These are phyloP conservation scores for Calliopum simillimum DNA, from an alignment of 2,888 invertebrate species.

Conservation along the genomic window DNA sequence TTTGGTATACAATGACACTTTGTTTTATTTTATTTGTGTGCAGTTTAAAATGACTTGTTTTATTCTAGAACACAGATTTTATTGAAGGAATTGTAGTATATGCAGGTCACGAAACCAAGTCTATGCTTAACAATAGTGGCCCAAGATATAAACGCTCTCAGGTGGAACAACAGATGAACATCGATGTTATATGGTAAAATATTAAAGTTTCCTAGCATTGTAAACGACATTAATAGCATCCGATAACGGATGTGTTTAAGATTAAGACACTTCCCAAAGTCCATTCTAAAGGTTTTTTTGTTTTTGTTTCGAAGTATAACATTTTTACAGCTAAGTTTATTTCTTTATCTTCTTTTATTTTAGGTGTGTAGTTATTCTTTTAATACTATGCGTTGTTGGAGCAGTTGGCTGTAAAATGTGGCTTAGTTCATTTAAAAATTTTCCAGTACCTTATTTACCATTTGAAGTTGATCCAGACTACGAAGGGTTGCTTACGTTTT, in stretches of 20 bases:
- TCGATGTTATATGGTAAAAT: slow-evolving; percentile 97
- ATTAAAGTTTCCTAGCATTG: slow-evolving; percentile 11
- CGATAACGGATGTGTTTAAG: not conserved
- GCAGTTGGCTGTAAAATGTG: slow-evolving; percentile 92
- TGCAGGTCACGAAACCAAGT: slow-evolving; percentile 97
- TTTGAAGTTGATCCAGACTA: slow-evolving; percentile 72
- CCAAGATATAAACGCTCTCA: slow-evolving; percentile 93
- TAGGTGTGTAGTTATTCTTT: slow-evolving; percentile 87
- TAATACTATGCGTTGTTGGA: slow-evolving; percentile 90
- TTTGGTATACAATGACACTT: slow-evolving; percentile 1
- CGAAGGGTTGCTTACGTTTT: slow-evolving; percentile 90
- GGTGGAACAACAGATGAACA: slow-evolving; percentile 93
- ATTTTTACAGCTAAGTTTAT: not conserved
- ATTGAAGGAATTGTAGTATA: slow-evolving; percentile 97
- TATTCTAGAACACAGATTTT: slow-evolving; percentile 87
- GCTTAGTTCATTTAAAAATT: slow-evolving; percentile 70
- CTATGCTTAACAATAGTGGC: slow-evolving; percentile 96
- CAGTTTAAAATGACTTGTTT: slow-evolving; percentile 21
- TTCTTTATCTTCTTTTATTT: not conserved
- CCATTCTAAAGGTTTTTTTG: not conserved
- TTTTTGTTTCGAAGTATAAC: not conserved
- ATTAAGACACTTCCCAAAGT: not conserved
- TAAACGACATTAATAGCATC: not conserved
- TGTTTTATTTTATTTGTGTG: not conserved
- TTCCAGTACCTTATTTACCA: slow-evolving; percentile 77